Base-by-base conservation (phyloP, 2,113 vertebrate species). In the Talpa occidentalis region DNA sequence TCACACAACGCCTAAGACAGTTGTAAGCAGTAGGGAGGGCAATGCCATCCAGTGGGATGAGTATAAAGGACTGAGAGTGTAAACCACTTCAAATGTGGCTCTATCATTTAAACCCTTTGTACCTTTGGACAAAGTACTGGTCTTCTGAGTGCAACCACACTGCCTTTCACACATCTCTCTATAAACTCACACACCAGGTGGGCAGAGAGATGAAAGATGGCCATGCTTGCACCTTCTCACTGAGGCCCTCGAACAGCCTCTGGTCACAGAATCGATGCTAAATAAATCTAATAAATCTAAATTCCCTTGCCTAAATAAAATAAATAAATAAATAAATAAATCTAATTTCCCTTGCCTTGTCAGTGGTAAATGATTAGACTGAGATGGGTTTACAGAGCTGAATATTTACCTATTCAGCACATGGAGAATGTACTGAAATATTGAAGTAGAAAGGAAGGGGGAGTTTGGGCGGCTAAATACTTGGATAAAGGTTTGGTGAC, bases 21-120 rank as follows among this genome's bases (percentile, higher is more conserved):
- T 42, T 32, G 14, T 5, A 28, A 17, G 56, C 32, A n/a, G 16
- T 17, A 37, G 7, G 73, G 67, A 82, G 73, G 24, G 44, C 5
- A 2, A n/a, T 7, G 11, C n/a, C 21, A 30, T 12, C n/a, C 78
- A 15, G 3, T 2, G 6, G 21, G 28, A 26, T 30, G 0, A 66
- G 40, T 19, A 66, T 3, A 17, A 40, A 64, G 49, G 77, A 30
- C 37, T 72, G 16, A 56, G 35, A 70, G 35, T 30, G 17, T 19
- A 17, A 3, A 24, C 5, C 5, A 40, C 52, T 84, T 56, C 84
- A 64, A 59, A 26, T 32, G 49, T 49, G 40, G 15, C 37, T 89
- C 73, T 56, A 14, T 19, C 52, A 16, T 26, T 40, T 74, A 37
- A 69, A 66, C 52, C 15, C 44, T 21, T 40, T 62, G 37, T 10